Percentiles rank a stretch among this genome's conserved stretches.
phyloP scores from a whole-genome alignment of 2,888 invertebrate species.

The Chrysina gloriosa region DNA sequence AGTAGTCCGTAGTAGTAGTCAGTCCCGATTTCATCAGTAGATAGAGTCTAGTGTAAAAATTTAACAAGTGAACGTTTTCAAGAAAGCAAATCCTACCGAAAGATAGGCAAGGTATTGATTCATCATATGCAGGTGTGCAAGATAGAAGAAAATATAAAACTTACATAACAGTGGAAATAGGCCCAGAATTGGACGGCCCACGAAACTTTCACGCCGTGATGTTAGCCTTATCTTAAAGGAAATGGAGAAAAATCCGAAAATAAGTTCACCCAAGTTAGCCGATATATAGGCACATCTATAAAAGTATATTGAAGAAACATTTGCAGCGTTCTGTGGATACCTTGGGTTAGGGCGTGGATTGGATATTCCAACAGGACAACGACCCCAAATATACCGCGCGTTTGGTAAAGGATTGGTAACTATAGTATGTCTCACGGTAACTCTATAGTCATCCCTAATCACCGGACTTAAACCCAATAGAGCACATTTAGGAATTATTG shows the following conservation, averaged over 20 bases:
- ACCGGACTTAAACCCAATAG: neutral
- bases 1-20: neutral
- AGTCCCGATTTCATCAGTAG: neutral
- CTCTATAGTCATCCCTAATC: neutral
- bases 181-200: neutral
- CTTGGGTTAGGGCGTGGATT: neutral
- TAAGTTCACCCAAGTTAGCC: neutral
- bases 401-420: neutral
- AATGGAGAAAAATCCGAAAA: neutral
- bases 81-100: neutral
- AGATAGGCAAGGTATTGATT: neutral
- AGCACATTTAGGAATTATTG: neutral
- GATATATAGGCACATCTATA: neutral
- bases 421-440: neutral
- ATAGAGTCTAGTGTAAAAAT: neutral
- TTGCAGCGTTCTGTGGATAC: neutral
- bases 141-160: neutral
- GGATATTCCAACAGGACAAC: neutral
- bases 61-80: neutral
- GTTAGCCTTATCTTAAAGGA: neutral
- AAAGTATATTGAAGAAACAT: neutral
- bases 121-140: neutral
- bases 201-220: neutral
- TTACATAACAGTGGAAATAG: neutral
- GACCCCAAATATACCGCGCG: neutral